Base-by-base conservation (phyloP, 2,888 invertebrate species). In the Eurytoma californica region DNA sequence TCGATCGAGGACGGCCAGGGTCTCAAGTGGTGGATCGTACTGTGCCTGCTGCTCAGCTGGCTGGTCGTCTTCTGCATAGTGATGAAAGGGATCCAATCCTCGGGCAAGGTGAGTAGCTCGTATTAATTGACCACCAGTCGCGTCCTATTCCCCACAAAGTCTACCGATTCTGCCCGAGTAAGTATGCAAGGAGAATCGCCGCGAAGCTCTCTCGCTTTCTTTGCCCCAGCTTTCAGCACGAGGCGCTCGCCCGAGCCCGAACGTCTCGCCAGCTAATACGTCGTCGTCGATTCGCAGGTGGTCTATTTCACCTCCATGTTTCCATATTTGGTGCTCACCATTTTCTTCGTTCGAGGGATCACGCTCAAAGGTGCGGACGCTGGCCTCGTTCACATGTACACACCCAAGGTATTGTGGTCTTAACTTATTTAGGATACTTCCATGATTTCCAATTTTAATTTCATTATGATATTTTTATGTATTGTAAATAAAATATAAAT, bases 261-360 rank as follows among this genome's bases (percentile, higher is more conserved):
- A 39, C 47, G 20, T 57, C 66, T 58, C 57, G 53, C 55, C 72
- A 67, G 63, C 65, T 82, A 79, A 82, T 82, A 39, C 67, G 70
- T 77, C 79, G 61, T 77, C 76, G 69, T 83, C 72, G 72, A 77
- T 83, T 91, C 91, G 53, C 90, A 96, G 96, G 97, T 97, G 87
- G 97, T 98, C 82, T 98, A 97, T 91, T 96, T 98, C 91, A 98
- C 98, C 14, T 98, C 98, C 1, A 93, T 98, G 88, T 98, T 98
- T 90, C 98, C 98, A 2, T 98, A 98, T 91, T 91, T 95, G 80
- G 98, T 98, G 83, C 93, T 98, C 84, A 97, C 97, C 51, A 97
- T 98, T 87, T 98, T 98, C 93, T 97, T 98, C 92, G 92, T 97
- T 83, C 93, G 97, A 75, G 97, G 97, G 65, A 94, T 98, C 84